Evolutionary conservation across 1,140 invertebrate genomes (phyloP).

Genomic region (Neodiprion virginianus): DNA sequence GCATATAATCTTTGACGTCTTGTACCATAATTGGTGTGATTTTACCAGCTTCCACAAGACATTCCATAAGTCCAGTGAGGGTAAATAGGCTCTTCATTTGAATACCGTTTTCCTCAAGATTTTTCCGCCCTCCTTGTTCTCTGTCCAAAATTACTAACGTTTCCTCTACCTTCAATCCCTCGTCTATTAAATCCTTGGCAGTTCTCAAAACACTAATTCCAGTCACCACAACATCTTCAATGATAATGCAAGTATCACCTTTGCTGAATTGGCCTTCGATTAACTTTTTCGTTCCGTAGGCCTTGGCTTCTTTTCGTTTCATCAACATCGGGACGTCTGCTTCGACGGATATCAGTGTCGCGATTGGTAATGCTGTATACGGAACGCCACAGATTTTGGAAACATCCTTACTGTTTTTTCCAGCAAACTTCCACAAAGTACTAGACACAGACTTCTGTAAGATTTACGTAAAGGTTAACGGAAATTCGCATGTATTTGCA

Average conservation of each 20-base stretch:
- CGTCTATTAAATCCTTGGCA: constrained; percentile 74
- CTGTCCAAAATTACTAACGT: constrained; percentile 91
- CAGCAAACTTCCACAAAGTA: constrained; percentile 68
- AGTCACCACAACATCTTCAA: constrained; percentile 97
- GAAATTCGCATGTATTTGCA: too few relatives aligned
- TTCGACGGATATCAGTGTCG: constrained; percentile 81
- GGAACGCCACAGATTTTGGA: constrained; percentile 94
- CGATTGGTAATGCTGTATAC: constrained; percentile 94
- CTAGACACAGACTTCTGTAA: constrained; percentile 71
- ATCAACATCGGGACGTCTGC: constrained; percentile 87
- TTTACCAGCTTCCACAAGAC: constrained; percentile 70
- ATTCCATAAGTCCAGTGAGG: constrained; percentile 71
- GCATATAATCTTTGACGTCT: constrained; percentile 72
- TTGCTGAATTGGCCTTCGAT: constrained; percentile 88
- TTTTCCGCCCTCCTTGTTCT: constrained; percentile 86
- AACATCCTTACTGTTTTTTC: constrained; percentile 57
- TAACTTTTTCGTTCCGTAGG: constrained; percentile 95
- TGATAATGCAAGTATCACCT: constrained; percentile 85
- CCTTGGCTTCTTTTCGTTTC: constrained; percentile 88
- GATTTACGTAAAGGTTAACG: not conserved
- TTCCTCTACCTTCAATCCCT: constrained; percentile 75
- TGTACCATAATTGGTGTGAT: constrained; percentile 66
- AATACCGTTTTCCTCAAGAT: constrained; percentile 76
- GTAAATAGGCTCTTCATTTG: constrained; percentile 74
- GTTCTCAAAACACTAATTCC: constrained; percentile 95